Evolutionary conservation across 2,113 vertebrate species (phyloP).

Genomic region (Haplotaxodon microlepis): DNA sequence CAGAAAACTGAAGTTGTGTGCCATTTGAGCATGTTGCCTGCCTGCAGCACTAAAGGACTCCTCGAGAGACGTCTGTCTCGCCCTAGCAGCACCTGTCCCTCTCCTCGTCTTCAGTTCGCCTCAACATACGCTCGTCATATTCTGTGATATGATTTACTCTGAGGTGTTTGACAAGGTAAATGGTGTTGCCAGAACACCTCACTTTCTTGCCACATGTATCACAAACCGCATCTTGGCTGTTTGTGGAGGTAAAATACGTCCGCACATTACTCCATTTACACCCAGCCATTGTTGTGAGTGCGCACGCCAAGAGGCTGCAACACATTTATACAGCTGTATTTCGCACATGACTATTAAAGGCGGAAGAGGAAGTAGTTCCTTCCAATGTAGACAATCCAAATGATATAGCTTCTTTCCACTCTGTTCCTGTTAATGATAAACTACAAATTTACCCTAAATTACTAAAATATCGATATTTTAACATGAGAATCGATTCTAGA

Average conservation of each 20-base stretch:
- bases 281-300: not conserved
- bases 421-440: not conserved
- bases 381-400: not conserved
- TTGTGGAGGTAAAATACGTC: not conserved
- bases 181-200: accelerated
- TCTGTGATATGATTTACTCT: too few relatives aligned
- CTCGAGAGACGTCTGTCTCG: too few relatives aligned
- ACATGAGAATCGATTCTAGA: not conserved
- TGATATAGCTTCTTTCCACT: not conserved
- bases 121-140: too few relatives aligned
- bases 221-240: not conserved
- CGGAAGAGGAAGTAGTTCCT: not conserved
- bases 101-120: accelerated
- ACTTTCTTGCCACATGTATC: not conserved
- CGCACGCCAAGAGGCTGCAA: not conserved
- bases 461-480: not conserved
- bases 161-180: not conserved
- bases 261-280: not conserved
- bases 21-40: too few relatives aligned
- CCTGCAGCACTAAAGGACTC: too few relatives aligned
- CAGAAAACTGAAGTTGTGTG: too few relatives aligned
- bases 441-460: not conserved
- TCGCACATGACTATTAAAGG: not conserved
- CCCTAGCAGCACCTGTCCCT: too few relatives aligned
- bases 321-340: not conserved